These are phyloP conservation scores for Drusus annulatus DNA, from an alignment of 1,140 invertebrate genomes.

Conservation along the genomic window DNA sequence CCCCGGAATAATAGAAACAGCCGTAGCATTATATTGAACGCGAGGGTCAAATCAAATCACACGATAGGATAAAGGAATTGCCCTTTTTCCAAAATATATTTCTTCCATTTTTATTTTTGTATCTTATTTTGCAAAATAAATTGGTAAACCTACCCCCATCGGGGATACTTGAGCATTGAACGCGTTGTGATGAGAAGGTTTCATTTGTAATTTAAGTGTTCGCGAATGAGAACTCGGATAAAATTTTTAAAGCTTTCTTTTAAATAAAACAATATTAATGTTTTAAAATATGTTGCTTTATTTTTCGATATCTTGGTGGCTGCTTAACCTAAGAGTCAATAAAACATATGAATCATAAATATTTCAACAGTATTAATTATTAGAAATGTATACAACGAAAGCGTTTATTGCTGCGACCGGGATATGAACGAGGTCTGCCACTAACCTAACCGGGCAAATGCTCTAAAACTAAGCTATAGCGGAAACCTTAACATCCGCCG, in stretches of 20 bases:
- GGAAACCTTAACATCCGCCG: no score
- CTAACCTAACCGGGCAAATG: no score
- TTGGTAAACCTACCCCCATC: not conserved
- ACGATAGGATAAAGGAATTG: conserved; percentile 15
- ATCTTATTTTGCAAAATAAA: not conserved
- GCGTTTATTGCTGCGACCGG: no score
- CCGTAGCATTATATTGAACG: not conserved
- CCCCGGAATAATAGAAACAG: conserved; percentile 12
- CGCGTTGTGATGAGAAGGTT: not conserved
- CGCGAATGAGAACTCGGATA: not conserved
- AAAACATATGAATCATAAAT: not conserved
- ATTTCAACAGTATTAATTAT: not conserved
- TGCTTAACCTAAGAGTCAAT: no score
- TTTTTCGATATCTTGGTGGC: no score
- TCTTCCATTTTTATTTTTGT: conserved; percentile 6
- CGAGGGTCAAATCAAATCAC: conserved; percentile 31
- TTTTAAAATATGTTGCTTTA: not conserved
- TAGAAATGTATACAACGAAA: no score
- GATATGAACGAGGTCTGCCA: no score
- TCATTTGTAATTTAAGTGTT: not conserved
- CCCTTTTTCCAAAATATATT: conserved; percentile 4
- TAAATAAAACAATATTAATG: not conserved
- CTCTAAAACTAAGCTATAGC: no score
- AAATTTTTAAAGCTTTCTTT: not conserved
- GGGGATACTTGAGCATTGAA: not conserved